Percentiles rank a stretch among this genome's conserved stretches.
Evolutionary conservation across 2,797 vertebrate genomes (phyloP).

Genomic region (Graptemys geographica): DNA sequence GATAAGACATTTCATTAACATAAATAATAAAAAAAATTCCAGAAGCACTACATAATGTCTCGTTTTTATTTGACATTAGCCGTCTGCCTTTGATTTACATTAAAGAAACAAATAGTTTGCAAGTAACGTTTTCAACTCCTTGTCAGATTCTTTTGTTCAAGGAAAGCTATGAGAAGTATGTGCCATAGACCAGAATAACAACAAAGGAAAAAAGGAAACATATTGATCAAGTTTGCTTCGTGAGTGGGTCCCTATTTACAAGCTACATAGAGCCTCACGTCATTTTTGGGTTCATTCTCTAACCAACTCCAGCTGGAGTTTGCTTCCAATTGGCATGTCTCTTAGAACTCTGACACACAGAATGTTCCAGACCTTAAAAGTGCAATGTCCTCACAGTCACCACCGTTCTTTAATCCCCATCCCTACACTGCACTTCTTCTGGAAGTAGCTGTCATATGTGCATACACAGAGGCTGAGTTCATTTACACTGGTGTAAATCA

Average conservation of each 20-base stretch:
- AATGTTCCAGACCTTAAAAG: neutral
- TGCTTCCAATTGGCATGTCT: neutral
- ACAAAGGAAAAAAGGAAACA: neutral
- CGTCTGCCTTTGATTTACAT: conserved; percentile 54
- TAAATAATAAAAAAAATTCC: conserved; percentile 55
- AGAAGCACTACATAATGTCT: conserved; percentile 34
- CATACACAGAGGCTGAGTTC: neutral
- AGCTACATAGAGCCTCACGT: neutral
- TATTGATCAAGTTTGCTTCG: conserved; percentile 1
- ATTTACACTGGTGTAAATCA: neutral
- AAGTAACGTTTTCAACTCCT: conserved; percentile 31
- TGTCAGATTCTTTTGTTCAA: conserved; percentile 17
- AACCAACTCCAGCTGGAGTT: conserved; percentile 33
- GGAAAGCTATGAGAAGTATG: conserved; percentile 20
- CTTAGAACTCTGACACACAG: neutral
- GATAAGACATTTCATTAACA: conserved; percentile 53
- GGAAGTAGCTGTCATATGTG: neutral
- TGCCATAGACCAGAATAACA: conserved; percentile 26
- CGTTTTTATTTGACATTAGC: conserved; percentile 34
- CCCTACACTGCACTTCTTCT: neutral
- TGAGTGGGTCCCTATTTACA: conserved; percentile 6
- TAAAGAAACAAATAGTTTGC: conserved; percentile 47
- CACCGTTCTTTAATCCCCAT: neutral
- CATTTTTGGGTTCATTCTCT: neutral
- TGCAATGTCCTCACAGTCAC: conserved; percentile 49